Evolutionary conservation across 2,797 vertebrate species (phyloP).

Genomic region (Periparus ater): DNA sequence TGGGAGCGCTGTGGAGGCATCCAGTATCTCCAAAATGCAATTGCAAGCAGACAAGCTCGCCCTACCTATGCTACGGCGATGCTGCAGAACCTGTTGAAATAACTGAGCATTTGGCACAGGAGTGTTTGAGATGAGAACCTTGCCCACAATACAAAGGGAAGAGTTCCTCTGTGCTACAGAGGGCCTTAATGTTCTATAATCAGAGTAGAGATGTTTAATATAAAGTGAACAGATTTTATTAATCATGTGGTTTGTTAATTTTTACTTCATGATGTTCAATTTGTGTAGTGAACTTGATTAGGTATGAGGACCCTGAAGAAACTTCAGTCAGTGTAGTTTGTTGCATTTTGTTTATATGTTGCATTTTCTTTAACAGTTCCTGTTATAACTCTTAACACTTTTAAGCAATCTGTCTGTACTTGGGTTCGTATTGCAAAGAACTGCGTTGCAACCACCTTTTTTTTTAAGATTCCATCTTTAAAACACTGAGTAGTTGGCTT

Average conservation of each 20-base stretch:
- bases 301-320: constrained; percentile 36
- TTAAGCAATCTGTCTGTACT: neutral
- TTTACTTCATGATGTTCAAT: constrained; percentile 64
- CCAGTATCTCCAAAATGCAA: constrained; percentile 91
- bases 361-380: constrained; percentile 1
- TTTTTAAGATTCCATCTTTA: neutral
- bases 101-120: neutral
- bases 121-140: neutral
- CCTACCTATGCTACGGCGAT: constrained; percentile 96
- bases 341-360: constrained; percentile 40
- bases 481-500: constrained; percentile 5
- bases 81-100: constrained; percentile 90
- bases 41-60: constrained; percentile 91
- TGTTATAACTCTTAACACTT: neutral
- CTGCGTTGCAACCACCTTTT: neutral
- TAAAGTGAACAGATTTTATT: constrained; percentile 76
- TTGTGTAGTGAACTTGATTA: constrained; percentile 64
- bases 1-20: constrained; percentile 96
- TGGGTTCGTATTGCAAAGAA: neutral
- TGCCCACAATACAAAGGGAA: constrained; percentile 73
- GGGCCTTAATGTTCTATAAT: constrained; percentile 46
- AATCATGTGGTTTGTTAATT: constrained; percentile 75
- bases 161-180: constrained; percentile 53
- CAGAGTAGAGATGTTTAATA: constrained; percentile 70
- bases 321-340: constrained; percentile 57